Evolutionary conservation across 2,113 vertebrate species (phyloP).

Genomic region (Podocnemis expansa): DNA sequence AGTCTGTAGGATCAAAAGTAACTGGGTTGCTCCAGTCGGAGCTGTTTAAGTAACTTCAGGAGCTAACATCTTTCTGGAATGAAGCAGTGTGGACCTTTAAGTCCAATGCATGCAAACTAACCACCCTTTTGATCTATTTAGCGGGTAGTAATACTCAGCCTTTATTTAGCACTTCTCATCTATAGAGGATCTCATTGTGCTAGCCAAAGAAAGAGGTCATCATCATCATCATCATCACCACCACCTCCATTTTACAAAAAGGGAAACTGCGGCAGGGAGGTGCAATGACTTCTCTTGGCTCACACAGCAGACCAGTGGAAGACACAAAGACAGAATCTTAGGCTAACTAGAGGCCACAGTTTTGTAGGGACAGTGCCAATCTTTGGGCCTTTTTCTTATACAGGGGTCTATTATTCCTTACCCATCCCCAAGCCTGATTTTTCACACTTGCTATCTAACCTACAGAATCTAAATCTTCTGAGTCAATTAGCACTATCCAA

Average conservation of each 20-base stretch:
- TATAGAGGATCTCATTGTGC: background rate
- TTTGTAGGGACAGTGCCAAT: too few relatives aligned
- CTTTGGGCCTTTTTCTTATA: too few relatives aligned
- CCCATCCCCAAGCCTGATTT: too few relatives aligned
- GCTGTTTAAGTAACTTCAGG: background rate
- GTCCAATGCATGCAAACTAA: background rate
- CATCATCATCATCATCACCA: background rate
- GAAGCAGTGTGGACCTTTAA: background rate
- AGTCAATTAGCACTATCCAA: background rate
- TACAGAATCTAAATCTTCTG: too few relatives aligned
- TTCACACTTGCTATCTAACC: too few relatives aligned
- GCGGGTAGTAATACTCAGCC: background rate
- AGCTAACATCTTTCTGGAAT: background rate
- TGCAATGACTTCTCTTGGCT: background rate
- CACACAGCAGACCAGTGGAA: background rate
- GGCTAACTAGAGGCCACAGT: background rate
- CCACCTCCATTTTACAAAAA: background rate
- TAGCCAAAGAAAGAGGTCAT: background rate
- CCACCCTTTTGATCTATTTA: background rate
- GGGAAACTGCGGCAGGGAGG: background rate
- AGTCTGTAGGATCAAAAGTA: constrained; percentile 23
- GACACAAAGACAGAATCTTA: background rate
- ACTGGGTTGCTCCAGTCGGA: background rate
- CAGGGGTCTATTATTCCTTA: too few relatives aligned
- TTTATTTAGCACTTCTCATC: background rate